Evolutionary conservation across 2,888 invertebrate genomes (phyloP).

Genomic region (Drosophila rubida): DNA sequence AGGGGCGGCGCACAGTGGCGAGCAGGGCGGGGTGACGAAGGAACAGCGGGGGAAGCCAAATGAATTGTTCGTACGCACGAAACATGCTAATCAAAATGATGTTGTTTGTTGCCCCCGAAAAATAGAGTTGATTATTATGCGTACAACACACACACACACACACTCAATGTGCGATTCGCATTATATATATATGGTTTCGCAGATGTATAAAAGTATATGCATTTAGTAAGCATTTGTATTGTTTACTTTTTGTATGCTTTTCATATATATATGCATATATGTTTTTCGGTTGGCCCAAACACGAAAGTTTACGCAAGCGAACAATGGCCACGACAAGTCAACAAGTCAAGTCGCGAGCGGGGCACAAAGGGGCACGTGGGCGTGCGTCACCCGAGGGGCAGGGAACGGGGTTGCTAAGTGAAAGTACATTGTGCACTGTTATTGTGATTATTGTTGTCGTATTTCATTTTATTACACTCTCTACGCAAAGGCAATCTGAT

Average conservation of each 20-base stretch:
- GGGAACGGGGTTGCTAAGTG: slow-evolving; percentile 41
- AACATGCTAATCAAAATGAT: slow-evolving; percentile 57
- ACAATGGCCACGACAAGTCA: slow-evolving; percentile 44
- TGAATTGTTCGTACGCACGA: slow-evolving; percentile 55
- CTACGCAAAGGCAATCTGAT: not conserved
- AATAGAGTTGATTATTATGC: slow-evolving; percentile 34
- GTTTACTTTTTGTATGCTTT: slow-evolving; percentile 33
- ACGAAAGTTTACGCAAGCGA: slow-evolving; percentile 74
- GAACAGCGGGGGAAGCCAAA: not conserved
- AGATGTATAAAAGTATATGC: slow-evolving; percentile 9
- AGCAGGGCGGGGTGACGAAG: no score
- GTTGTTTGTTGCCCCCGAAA: slow-evolving; percentile 14
- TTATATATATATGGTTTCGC: not conserved
- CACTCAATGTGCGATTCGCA: not conserved
- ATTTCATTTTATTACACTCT: slow-evolving; percentile 21
- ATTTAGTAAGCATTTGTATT: slow-evolving; percentile 30
- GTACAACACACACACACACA: slow-evolving; percentile 4
- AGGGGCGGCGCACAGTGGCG: not conserved
- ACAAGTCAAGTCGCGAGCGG: slow-evolving; percentile 9
- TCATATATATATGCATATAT: not conserved
- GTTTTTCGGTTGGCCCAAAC: slow-evolving; percentile 29
- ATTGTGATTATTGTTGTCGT: slow-evolving; percentile 23
- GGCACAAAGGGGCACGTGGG: slow-evolving; percentile 11
- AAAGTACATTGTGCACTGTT: slow-evolving; percentile 59
- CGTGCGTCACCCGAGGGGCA: not conserved